Evolutionary conservation across 2,113 vertebrate species (phyloP), one percentile per base, ranked within the genome.

Genomic region (Microcebus ravelobensis): DNA sequence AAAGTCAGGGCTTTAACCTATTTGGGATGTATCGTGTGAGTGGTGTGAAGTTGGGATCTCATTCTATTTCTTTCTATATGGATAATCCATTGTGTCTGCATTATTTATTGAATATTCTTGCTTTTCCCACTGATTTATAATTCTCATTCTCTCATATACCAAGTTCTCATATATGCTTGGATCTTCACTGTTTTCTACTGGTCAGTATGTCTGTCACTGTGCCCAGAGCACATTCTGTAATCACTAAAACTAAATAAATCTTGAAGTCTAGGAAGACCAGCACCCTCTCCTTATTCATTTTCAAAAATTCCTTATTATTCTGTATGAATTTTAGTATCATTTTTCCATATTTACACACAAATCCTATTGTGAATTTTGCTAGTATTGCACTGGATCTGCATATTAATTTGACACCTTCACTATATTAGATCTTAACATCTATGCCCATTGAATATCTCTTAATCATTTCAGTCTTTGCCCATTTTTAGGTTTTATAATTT

Each of bases 261-360:
- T 12, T 89, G 9, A 85, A 29, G 23, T 45, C 42, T 52, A 68
- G 17, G 52, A 88, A 88, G 6, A 80, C 5, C 13, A 83, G 61
- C 34, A 74, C 2, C 17, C 6, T 50, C 11, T 91, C 29, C 25
- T 79, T 80, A n/a, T 31, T 74, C 21, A 23, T 85, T 89, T 70
- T 88, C 17, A 70, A 82, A 86, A 52, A 11, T 74, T 34, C 20
- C 8, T 68, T 74, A 84, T 57, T 80, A 80, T 65, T 73, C 27
- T 57, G 8, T 27, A 61, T 77, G 8, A 90, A 87, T 63, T 63
- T 77, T n/a, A 90, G 36, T 8, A 59, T 84, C 11, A 71, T 80
- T 92, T 96, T 96, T 76, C 23, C 83, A 95, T 12, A 70, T 31
- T 61, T 70, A 84, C 2, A 87, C 34, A 86, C 50, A 88, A 87